Percentiles rank a stretch among this genome's conserved stretches.
Evolutionary conservation across 1,140 invertebrate genomes (phyloP).

Genomic region (Calephelis virginiensis): DNA sequence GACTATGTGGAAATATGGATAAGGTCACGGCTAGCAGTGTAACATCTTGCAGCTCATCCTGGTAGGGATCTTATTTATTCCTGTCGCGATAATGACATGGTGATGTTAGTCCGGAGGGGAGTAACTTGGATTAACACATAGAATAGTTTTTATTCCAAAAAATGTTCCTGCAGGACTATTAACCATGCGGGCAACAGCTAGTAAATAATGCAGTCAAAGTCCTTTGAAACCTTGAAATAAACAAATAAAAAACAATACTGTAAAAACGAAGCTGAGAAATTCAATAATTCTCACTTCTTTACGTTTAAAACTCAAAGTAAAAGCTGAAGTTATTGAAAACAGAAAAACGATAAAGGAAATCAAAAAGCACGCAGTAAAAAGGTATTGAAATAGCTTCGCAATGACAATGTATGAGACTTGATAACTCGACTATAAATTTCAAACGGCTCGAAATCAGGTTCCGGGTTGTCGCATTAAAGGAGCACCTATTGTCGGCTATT

Average conservation of each 20-base stretch:
- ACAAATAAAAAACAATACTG: too few relatives aligned
- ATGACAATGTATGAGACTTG: conserved; percentile 43
- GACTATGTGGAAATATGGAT: too few relatives aligned
- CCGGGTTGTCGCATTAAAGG: conserved; percentile 49
- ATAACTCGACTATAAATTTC: conserved; percentile 47
- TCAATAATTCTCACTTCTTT: neutral
- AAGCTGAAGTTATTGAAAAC: neutral
- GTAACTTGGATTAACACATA: too few relatives aligned
- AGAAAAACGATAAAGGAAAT: conserved; percentile 10
- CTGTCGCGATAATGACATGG: too few relatives aligned
- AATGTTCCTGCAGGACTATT: too few relatives aligned
- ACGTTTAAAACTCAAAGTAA: conserved; percentile 4
- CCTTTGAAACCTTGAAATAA: neutral
- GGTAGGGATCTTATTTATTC: too few relatives aligned
- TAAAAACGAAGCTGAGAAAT: neutral
- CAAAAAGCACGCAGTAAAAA: conserved; percentile 18
- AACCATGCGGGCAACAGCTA: too few relatives aligned
- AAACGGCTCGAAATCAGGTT: conserved; percentile 34
- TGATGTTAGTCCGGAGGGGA: too few relatives aligned
- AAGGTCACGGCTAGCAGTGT: too few relatives aligned
- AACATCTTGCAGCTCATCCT: too few relatives aligned
- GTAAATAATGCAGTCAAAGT: neutral
- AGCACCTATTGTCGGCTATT: conserved; percentile 52
- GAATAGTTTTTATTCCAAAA: too few relatives aligned
- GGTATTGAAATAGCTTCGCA: conserved; percentile 33